Conservation (phyloP, 2,797 vertebrate genomes). For the Hipposideros larvatus region DNA sequence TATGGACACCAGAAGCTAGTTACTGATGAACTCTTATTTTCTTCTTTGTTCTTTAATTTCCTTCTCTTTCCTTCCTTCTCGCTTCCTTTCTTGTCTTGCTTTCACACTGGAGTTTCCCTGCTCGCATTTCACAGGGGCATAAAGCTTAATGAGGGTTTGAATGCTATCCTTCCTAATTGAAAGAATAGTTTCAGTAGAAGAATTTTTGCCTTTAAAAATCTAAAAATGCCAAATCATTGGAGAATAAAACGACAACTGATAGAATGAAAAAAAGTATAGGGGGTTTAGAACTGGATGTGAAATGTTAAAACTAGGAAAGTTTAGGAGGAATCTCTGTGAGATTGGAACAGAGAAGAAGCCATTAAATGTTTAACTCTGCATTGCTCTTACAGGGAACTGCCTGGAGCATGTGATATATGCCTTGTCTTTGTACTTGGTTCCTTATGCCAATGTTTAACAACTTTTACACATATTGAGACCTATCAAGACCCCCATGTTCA, state of each 20-base stretch:
- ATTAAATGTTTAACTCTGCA: neutral
- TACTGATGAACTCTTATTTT: neutral
- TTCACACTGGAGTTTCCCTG: neutral
- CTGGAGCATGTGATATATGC: neutral
- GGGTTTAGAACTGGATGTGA: constrained; percentile 2
- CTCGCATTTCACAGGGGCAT: neutral
- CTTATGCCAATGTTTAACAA: neutral
- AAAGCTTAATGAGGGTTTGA: constrained; percentile 35
- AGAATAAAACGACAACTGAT: constrained; percentile 63
- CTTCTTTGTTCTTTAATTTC: constrained; percentile 51
- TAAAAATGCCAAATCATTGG: constrained; percentile 55
- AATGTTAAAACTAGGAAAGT: neutral
- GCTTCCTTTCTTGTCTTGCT: neutral
- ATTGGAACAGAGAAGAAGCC: neutral
- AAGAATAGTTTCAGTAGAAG: constrained; percentile 58
- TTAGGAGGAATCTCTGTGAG: neutral
- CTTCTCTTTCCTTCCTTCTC: neutral
- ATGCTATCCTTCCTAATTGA: constrained; percentile 51
- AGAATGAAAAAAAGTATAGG: neutral
- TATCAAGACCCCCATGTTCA: neutral
- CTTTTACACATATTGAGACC: neutral
- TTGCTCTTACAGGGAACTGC: neutral
- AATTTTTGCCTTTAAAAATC: constrained; percentile 57
- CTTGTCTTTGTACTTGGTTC: neutral
- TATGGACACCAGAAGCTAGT: constrained; percentile 10